Evolutionary conservation across 2,797 vertebrate species (phyloP), one percentile per base, ranked within the genome.

Genomic region (Synaphobranchus kaupii): DNA sequence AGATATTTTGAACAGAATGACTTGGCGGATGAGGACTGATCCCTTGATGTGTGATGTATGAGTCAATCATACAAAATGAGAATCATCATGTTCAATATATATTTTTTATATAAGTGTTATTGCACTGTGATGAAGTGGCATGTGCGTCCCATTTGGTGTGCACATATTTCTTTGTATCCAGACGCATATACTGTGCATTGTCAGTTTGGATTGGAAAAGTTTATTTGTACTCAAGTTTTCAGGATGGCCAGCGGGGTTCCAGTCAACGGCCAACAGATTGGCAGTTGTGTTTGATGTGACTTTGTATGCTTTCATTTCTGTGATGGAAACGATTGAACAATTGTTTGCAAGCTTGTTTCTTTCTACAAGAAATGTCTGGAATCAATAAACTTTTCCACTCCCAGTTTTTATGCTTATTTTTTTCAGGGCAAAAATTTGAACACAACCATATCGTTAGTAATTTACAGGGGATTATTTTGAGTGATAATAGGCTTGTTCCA

Each of bases 1-100:
- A 97, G 97, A 93, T 97, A 97, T 94, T 97, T 97, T 0, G 95
- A 97, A 91, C 96, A 97, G 28, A 94, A 92, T 88, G 97, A 97
- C 89, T 91, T 97, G 93, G 97, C 97, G 87, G 97, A 97, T 9
- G 90, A 92, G 68, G 95, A 96, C 58, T 96, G 95, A 88, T 56
- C 47, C 34, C 15, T 66, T 73, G 66, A 39, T 84, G 50, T 56
- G 13, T 20, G 68, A 52, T 83, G 63, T 60, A 39, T 47, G 47
- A 25, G 9, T 7, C 47, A 47, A 22, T 78, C 73, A 60, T 85
- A 6, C 17, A 28, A 87, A 39, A 52, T 76, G 20, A 76, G 25
- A 31, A 87, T 68, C 28, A 82, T 68, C 58, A 20, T 20, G 60
- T 44, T 48, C 22, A 81, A 15, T 17, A 68, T 56, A 56, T 56